phyloP scores from a whole-genome alignment of 2,888 invertebrate species.

The Agriotes lineatus region DNA sequence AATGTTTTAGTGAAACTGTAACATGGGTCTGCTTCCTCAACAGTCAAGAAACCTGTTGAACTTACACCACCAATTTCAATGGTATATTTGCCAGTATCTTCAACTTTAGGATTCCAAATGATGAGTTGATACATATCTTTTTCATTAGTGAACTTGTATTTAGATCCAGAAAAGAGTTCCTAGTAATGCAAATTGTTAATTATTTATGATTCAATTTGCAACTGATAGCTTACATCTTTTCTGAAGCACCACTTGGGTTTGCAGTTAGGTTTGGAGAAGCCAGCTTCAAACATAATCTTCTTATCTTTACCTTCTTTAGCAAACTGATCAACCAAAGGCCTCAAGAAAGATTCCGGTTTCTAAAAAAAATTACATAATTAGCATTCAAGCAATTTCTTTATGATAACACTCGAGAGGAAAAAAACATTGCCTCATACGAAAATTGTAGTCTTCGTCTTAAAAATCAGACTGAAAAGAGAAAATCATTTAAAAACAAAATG shows the following conservation, averaged over 20 bases:
- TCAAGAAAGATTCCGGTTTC: constrained; percentile 96
- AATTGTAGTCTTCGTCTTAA: constrained; percentile 54
- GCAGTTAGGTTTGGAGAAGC: constrained; percentile 96
- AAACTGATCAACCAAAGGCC: constrained; percentile 93
- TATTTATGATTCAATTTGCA: neutral
- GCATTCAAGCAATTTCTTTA: constrained; percentile 6
- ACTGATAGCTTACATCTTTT: constrained; percentile 84
- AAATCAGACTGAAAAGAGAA: constrained; percentile 58
- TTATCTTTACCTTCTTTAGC: constrained; percentile 97
- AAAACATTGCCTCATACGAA: constrained; percentile 41
- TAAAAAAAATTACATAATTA: constrained; percentile 61
- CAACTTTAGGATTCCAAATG: constrained; percentile 91
- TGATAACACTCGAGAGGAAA: constrained; percentile 44
- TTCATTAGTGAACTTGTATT: constrained; percentile 95
- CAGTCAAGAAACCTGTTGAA: constrained; percentile 92
- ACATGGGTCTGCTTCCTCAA: constrained; percentile 95
- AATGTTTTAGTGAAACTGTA: constrained; percentile 93
- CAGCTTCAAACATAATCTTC: constrained; percentile 92
- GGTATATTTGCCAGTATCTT: constrained; percentile 97
- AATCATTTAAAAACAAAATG: constrained; percentile 49
- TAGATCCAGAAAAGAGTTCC: constrained; percentile 96
- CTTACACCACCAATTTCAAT: constrained; percentile 93
- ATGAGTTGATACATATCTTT: constrained; percentile 92
- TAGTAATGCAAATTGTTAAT: constrained; percentile 58
- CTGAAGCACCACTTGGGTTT: constrained; percentile 94